phyloP scores from a whole-genome alignment of 2,888 invertebrate genomes.

The Sarcophaga subvicina region DNA sequence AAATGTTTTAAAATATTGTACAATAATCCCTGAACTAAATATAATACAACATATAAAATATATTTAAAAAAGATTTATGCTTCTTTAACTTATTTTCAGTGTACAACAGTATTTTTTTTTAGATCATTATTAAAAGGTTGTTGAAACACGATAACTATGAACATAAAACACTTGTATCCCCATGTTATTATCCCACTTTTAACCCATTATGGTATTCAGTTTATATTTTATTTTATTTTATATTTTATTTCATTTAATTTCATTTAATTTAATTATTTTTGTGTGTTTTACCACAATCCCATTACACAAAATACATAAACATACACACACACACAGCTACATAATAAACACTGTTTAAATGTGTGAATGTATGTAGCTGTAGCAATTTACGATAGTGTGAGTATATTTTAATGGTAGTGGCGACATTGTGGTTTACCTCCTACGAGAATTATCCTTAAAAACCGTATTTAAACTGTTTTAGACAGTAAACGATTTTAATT shows the following conservation, averaged over 20 bases:
- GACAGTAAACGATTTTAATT: conserved; percentile 43
- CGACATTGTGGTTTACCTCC: conserved; percentile 35
- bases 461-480: conserved; percentile 29
- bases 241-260: conserved; percentile 24
- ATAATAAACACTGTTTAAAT: neutral
- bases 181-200: neutral
- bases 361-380: neutral
- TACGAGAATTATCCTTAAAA: conserved; percentile 1
- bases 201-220: conserved; percentile 24
- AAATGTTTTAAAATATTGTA: too few relatives aligned
- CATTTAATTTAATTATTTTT: conserved; percentile 45
- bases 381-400: neutral
- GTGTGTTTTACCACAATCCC: conserved; percentile 2
- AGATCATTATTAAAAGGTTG: neutral
- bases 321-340: neutral
- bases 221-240: conserved; percentile 25
- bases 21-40: neutral
- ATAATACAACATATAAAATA: neutral
- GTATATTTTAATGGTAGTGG: conserved; percentile 28
- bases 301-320: neutral
- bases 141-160: conserved; percentile 4
- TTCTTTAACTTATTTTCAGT: neutral
- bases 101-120: neutral
- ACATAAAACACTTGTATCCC: neutral
- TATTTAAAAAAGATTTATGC: neutral